A percentile compares a stretch with the other conserved stretches of the same genome.
Evolutionary conservation across 2,797 vertebrate species (phyloP).

Genomic region (Galagoides demidoff): DNA sequence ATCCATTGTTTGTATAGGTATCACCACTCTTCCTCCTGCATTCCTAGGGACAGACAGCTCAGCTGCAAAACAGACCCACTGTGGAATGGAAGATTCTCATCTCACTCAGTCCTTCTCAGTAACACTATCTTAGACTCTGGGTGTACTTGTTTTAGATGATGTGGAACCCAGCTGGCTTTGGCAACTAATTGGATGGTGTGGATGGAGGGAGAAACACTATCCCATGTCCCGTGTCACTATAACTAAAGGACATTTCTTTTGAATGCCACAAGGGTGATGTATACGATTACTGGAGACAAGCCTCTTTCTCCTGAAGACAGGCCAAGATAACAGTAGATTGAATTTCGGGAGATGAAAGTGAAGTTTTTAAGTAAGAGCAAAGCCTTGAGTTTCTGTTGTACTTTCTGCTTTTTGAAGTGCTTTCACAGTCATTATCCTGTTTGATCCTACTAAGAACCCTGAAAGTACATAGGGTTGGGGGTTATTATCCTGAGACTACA

Average conservation of each 20-base stretch:
- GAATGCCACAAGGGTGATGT: background rate
- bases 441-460: conserved; percentile 61
- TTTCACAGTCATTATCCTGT: conserved; percentile 53
- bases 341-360: conserved; percentile 63
- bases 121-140: background rate
- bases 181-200: background rate
- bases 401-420: conserved; percentile 58
- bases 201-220: background rate
- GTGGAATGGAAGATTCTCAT: background rate
- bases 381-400: conserved; percentile 56
- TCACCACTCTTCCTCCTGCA: background rate
- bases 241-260: background rate
- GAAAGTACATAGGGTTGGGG: background rate
- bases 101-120: background rate
- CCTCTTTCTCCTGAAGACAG: conserved; percentile 36
- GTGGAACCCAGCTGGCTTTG: background rate
- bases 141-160: background rate
- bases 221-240: background rate
- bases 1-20: background rate
- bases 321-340: background rate
- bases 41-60: background rate
- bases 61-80: background rate
- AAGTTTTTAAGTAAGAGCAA: conserved; percentile 35
- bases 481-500: conserved; percentile 16
- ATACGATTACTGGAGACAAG: background rate